Evolutionary conservation across 2,797 vertebrate genomes (phyloP).

Genomic region (Toxotes lorentzi): DNA sequence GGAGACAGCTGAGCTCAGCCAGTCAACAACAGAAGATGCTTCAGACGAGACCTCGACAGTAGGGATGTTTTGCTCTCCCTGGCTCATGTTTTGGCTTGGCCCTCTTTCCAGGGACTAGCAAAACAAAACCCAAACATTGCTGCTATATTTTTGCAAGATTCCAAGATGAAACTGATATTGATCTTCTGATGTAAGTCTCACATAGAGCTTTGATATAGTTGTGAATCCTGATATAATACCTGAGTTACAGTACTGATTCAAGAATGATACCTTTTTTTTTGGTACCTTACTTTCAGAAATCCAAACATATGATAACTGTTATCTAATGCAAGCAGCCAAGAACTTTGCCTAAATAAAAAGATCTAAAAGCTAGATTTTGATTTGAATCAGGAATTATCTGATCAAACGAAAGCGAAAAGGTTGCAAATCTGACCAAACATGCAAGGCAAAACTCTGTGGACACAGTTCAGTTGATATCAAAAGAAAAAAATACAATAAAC

Average conservation of each 20-base stretch:
- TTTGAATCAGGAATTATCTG: background rate
- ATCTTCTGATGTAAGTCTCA: background rate
- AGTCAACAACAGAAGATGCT: slow-evolving; percentile 67
- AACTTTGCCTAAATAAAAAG: background rate
- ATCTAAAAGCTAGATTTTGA: background rate
- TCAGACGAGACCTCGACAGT: slow-evolving; percentile 60
- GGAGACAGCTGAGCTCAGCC: slow-evolving; percentile 75
- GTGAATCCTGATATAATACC: background rate
- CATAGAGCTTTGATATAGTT: background rate
- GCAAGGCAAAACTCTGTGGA: background rate
- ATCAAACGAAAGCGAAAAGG: background rate
- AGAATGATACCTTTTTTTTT: background rate
- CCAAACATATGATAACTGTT: background rate
- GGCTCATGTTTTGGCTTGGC: slow-evolving; percentile 74
- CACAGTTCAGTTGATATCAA: background rate
- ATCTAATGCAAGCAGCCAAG: background rate
- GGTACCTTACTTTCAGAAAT: background rate
- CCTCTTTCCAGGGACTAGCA: slow-evolving; percentile 69
- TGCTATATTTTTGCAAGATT: slow-evolving; percentile 44
- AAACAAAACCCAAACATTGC: slow-evolving; percentile 60
- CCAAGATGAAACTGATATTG: slow-evolving; percentile 14
- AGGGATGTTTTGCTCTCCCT: slow-evolving; percentile 65
- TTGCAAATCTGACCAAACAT: background rate
- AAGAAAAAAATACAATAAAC: background rate
- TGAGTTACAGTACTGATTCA: background rate